These are phyloP conservation scores for Cariama cristata DNA, from an alignment of 2,113 vertebrate genomes.

Conservation along the genomic window DNA sequence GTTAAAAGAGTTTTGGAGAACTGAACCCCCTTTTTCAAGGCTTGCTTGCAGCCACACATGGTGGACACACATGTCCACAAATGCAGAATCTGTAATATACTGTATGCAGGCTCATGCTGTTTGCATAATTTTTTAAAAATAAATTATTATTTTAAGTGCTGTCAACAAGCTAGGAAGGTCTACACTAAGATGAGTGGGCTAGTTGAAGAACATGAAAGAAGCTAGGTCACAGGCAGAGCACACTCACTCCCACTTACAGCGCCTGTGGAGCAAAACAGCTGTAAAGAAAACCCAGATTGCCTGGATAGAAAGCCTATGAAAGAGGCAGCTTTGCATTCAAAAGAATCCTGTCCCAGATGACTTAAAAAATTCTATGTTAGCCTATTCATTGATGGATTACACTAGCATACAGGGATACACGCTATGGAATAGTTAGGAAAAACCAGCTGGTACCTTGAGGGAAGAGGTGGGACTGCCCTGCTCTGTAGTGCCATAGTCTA, in stretches of 20 bases:
- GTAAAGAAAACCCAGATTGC: not conserved
- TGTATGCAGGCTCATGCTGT: not conserved
- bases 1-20: not conserved
- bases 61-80: not conserved
- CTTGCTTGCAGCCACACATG: not conserved
- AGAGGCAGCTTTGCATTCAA: not conserved
- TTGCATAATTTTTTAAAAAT: not conserved
- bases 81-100: not conserved
- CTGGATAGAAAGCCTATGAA: not conserved
- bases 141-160: not conserved
- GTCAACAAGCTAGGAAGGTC: not conserved
- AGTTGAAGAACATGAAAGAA: not conserved
- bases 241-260: not conserved
- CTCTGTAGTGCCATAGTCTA: not conserved
- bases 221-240: not conserved
- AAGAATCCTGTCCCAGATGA: not conserved
- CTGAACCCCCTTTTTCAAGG: not conserved
- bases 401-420: not conserved
- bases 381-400: not conserved
- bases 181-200: not conserved
- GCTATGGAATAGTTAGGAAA: not conserved
- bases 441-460: not conserved
- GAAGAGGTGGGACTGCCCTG: not conserved
- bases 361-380: not conserved
- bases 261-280: not conserved